A percentile compares a stretch with the other conserved stretches of the same genome.
Conservation (phyloP, 23 tunicate species). For the Phallusia fumigata region DNA sequence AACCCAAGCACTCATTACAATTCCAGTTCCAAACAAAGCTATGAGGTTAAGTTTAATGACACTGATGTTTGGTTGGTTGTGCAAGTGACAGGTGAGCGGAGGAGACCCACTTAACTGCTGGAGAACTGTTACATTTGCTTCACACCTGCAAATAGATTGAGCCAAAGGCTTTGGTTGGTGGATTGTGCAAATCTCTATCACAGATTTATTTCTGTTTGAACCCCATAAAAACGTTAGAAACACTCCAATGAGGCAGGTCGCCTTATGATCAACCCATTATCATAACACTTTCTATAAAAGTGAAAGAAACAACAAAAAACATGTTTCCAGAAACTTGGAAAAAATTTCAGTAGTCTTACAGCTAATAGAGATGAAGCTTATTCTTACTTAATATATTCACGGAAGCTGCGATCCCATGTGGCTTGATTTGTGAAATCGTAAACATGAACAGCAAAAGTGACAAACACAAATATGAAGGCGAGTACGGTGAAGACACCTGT, state of each 20-base stretch:
- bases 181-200: no score
- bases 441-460: constrained; percentile 71
- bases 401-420: constrained; percentile 71
- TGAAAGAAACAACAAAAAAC: no score
- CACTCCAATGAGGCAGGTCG: no score
- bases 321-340: no score
- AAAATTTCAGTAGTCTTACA: no score
- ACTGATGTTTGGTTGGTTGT: constrained; percentile 55
- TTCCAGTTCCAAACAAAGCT: constrained; percentile 77
- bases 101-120: constrained; percentile 66
- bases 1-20: constrained; percentile 91
- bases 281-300: no score
- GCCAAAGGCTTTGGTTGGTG: no score
- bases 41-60: constrained; percentile 72
- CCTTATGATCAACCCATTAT: no score
- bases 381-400: constrained; percentile 66
- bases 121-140: constrained; percentile 68
- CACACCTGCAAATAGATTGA: no score
- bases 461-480: constrained; percentile 71
- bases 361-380: no score
- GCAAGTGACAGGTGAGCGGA: constrained; percentile 33
- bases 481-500: constrained; percentile 69
- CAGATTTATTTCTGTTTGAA: no score
- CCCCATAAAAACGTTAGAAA: no score
- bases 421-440: constrained; percentile 75